These are phyloP conservation scores for Pollenia labialis DNA, from an alignment of 2,888 invertebrate species.

Conservation along the genomic window DNA sequence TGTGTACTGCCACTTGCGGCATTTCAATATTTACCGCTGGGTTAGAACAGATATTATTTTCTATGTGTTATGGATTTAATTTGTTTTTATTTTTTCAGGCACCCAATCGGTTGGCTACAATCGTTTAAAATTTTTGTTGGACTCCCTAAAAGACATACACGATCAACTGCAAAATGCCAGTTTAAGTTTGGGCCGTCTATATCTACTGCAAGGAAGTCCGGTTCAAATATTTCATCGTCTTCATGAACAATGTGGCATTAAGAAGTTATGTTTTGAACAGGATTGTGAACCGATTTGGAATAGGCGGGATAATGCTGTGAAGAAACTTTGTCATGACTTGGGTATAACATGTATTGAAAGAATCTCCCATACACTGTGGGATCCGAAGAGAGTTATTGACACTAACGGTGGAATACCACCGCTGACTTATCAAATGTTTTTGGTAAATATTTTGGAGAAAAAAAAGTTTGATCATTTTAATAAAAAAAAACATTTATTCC, in stretches of 20 bases:
- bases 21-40: too few relatives aligned
- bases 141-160: conserved; percentile 88
- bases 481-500: conserved; percentile 44
- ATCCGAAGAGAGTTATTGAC: conserved; percentile 87
- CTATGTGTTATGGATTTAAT: too few relatives aligned
- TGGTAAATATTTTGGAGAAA: conserved; percentile 83
- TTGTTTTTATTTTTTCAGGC: conserved; percentile 82
- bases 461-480: neutral
- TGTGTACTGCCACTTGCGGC: too few relatives aligned
- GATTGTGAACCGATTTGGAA: conserved; percentile 91
- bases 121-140: conserved; percentile 88
- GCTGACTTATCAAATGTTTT: conserved; percentile 89
- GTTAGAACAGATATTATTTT: too few relatives aligned
- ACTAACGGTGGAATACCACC: conserved; percentile 90
- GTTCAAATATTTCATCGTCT: conserved; percentile 86
- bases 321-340: conserved; percentile 85
- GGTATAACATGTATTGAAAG: conserved; percentile 86
- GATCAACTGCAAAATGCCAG: conserved; percentile 84
- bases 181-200: conserved; percentile 85
- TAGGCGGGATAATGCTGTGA: conserved; percentile 86
- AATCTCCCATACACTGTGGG: conserved; percentile 90
- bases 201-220: conserved; percentile 87
- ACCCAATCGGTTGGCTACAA: conserved; percentile 88
- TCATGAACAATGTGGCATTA: conserved; percentile 86
- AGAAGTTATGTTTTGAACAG: conserved; percentile 86